Base-by-base conservation (phyloP, 2,113 vertebrate genomes). In the Polyodon spathula region DNA sequence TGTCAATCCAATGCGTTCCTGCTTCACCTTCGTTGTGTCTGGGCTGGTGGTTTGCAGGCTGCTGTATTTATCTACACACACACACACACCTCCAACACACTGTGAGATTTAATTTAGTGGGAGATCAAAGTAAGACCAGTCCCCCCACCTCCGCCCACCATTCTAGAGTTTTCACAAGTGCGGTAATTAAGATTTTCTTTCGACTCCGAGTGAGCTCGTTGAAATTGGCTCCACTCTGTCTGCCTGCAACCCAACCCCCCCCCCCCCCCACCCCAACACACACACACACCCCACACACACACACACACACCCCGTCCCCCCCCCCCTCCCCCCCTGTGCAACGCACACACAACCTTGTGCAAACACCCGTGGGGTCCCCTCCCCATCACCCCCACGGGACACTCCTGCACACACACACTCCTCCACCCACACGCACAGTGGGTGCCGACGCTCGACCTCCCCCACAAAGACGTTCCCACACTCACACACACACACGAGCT, bases 121-220 rank as follows among this genome's bases (percentile, higher is more conserved):
- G 40, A 73, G 81, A 88, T 88, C 86, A 88, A 88, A 88, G 86
- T 71, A 56, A 54, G 64, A n/a, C n/a, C 66, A 40, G 55, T 74
- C 74, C 67, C 64, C 70, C 71, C 37, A 59, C 48, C 62, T 69
- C 62, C 62, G 68, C 61, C 11, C 66, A 73, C 74, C 60, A 78
- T 68, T 75, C 74, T 75, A 73, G 54, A 80, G 75, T 85, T 86
- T 84, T 88, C 81, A 86, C 84, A 86, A 87, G 83, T 82, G 73
- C 76, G 78, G 84, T 84, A 83, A 88, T 88, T 83, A 88, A 83
- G 82, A 78, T 53, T 71, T 82, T 81, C 79, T 81, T 82, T 86
- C 79, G 78, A 72, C 77, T 63, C 75, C 77, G 78, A 84, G 80
- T 84, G 84, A 86, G 79, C 71, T 83, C 77, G 80, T 86, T 84